These are phyloP conservation scores for Scelioninae gen. 1 DNA, from an alignment of 2,888 invertebrate species.

Conservation along the genomic window DNA sequence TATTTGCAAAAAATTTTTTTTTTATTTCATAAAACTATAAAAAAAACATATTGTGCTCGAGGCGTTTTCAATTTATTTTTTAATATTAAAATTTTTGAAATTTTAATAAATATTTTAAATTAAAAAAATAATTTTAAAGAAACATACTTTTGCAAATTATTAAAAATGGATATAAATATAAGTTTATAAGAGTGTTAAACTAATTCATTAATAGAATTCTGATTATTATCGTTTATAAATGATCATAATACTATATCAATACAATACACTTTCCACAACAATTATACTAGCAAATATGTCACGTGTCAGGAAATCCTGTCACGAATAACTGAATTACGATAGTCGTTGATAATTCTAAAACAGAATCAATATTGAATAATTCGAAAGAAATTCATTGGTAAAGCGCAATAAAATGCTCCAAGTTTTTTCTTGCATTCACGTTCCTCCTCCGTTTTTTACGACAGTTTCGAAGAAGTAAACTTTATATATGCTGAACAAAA, in stretches of 20 bases:
- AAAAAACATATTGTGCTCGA: no score
- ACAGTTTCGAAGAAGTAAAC: constrained; percentile 4
- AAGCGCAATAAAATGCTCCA: constrained; percentile 1
- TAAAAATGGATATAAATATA: no score
- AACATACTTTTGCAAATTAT: no score
- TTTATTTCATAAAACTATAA: no score
- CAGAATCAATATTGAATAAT: constrained; percentile 24
- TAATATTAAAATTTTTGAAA: no score
- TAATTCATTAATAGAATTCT: no score
- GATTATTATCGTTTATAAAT: background rate
- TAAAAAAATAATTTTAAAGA: no score
- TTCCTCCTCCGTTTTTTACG: background rate
- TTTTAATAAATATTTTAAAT: no score
- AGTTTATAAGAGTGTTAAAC: no score
- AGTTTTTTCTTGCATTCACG: background rate
- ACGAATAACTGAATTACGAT: constrained; percentile 35
- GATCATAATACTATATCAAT: constrained; percentile 9
- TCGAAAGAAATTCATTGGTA: constrained; percentile 27
- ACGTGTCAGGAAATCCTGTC: constrained; percentile 34
- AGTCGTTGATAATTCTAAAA: constrained; percentile 35
- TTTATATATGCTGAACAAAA: constrained; percentile 4
- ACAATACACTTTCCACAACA: constrained; percentile 15
- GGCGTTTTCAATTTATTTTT: no score
- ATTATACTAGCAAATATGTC: constrained; percentile 36
- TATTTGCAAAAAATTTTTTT: no score